phyloP scores from a whole-genome alignment of 2,888 invertebrate genomes.

The Catocala nupta region DNA sequence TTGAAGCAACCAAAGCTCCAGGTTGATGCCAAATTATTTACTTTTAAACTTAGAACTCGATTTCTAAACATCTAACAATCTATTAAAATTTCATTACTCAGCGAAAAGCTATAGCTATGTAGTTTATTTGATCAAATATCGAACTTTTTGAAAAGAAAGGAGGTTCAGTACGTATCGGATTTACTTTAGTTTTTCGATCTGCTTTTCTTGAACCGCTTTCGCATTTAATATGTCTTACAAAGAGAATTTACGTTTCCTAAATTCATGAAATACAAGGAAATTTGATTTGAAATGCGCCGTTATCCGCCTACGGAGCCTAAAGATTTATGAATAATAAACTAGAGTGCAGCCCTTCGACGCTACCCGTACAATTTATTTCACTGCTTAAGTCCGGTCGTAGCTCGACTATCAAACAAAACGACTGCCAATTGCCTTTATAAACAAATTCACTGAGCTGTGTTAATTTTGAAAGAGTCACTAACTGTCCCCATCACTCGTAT shows the following conservation, averaged over 20 bases:
- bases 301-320: conserved; percentile 49
- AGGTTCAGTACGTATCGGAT: neutral
- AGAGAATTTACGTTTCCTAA: conserved; percentile 30
- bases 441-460: conserved; percentile 43
- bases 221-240: conserved; percentile 18
- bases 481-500: conserved; percentile 38
- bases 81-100: conserved; percentile 8
- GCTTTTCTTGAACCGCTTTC: conserved; percentile 6
- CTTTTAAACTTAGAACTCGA: conserved; percentile 7
- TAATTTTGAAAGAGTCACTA: conserved; percentile 42
- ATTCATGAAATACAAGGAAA: conserved; percentile 43
- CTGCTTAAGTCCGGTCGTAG: conserved; percentile 42
- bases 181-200: neutral
- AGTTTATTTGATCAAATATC: conserved; percentile 13
- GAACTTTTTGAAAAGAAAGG: conserved; percentile 9
- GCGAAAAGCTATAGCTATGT: conserved; percentile 7
- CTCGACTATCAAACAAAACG: conserved; percentile 49
- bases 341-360: conserved; percentile 47
- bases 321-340: conserved; percentile 57
- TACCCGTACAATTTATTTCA: conserved; percentile 47
- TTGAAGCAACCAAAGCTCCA: neutral
- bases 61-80: neutral
- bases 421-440: conserved; percentile 48
- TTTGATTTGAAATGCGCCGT: conserved; percentile 45
- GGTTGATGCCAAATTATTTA: neutral